Percentiles rank a stretch among this genome's conserved stretches.
phyloP scores from a whole-genome alignment of 1,140 invertebrate species.

The Pogonognathellus flavescens region DNA sequence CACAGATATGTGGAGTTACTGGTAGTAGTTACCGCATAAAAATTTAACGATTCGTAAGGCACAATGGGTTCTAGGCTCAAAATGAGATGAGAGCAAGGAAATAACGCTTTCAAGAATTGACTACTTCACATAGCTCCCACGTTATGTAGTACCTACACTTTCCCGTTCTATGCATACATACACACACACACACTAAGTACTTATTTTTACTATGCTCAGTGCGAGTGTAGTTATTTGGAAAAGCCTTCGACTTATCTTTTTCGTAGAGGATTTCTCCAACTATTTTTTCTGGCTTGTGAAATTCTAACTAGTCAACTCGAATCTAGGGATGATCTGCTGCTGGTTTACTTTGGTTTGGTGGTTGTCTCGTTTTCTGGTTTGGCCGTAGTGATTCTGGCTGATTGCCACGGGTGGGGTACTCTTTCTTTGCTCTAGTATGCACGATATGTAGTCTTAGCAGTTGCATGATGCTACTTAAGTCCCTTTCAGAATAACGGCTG shows the following conservation, averaged over 20 bases:
- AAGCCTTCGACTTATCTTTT: conserved; percentile 28
- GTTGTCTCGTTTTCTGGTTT: not conserved
- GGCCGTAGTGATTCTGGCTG: conserved; percentile 26
- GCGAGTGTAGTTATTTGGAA: conserved; percentile 22
- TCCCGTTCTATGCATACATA: not conserved
- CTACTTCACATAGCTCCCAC: not conserved
- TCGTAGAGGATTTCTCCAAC: conserved; percentile 21
- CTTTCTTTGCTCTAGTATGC: conserved; percentile 4
- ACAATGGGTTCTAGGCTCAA: conserved; percentile 32
- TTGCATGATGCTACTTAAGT: not conserved
- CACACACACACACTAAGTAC: not conserved
- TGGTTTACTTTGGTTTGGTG: not conserved
- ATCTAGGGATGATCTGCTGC: conserved; percentile 30
- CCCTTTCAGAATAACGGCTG: not conserved
- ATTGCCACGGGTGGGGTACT: conserved; percentile 26
- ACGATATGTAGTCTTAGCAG: not conserved
- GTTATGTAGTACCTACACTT: not conserved
- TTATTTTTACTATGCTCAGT: not conserved
- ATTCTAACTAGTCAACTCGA: conserved; percentile 9
- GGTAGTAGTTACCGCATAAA: conserved; percentile 31
- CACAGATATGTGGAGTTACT: conserved; percentile 4
- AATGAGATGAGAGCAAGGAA: conserved; percentile 12
- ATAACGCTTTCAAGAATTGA: not conserved
- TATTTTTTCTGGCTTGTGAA: conserved; percentile 36
- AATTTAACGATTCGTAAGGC: conserved; percentile 45